Conservation (phyloP, 2,888 invertebrate genomes). For the Drosophila nigricruria region DNA sequence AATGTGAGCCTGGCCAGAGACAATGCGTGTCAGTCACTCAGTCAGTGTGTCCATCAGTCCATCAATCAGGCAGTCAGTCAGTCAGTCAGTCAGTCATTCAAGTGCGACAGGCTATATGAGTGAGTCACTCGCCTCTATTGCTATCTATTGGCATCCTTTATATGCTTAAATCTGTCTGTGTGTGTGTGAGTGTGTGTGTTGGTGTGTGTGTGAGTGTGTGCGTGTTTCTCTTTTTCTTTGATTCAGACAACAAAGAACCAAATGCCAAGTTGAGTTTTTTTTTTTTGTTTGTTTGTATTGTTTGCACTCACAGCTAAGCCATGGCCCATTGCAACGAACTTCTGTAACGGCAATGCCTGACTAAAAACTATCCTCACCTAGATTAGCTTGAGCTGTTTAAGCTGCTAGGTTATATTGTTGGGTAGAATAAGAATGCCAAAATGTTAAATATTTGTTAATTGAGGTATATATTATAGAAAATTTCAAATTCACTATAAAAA, state of each 20-base stretch:
- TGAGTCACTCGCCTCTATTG: conserved; percentile 29
- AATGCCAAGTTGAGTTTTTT: conserved; percentile 32
- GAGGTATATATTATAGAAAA: neutral
- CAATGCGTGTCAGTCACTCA: conserved; percentile 72
- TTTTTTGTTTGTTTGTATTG: neutral
- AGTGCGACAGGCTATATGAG: conserved; percentile 39
- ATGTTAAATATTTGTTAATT: neutral
- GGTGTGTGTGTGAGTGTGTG: neutral
- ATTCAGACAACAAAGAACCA: conserved; percentile 49
- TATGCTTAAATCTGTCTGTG: neutral
- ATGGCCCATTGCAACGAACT: conserved; percentile 25
- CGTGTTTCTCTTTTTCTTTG: conserved; percentile 6
- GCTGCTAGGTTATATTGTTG: neutral
- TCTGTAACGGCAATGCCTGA: conserved; percentile 4
- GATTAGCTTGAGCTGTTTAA: neutral
- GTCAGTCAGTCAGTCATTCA: conserved; percentile 37
- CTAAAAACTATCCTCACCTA: neutral
- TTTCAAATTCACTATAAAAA: neutral
- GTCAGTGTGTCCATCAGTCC: conserved; percentile 44
- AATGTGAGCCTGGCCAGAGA: conserved; percentile 52
- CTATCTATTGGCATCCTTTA: conserved; percentile 40
- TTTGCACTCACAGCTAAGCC: conserved; percentile 27
- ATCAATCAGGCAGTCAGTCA: conserved; percentile 45
- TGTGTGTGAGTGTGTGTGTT: neutral
- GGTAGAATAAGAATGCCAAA: neutral